These are phyloP conservation scores for Anseranas semipalmata DNA, from an alignment of 2,113 vertebrate species.

Conservation along the genomic window DNA sequence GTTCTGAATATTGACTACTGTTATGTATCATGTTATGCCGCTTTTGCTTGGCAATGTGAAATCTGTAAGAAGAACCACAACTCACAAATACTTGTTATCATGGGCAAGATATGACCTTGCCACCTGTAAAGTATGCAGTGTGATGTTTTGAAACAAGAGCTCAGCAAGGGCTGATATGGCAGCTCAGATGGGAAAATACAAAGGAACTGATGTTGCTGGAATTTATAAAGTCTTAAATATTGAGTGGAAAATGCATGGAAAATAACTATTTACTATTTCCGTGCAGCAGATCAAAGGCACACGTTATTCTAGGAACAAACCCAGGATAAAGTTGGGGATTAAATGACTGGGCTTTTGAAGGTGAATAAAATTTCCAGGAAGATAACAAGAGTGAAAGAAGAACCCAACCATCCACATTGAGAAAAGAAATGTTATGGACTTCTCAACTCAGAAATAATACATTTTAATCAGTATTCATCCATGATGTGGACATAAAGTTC, in stretches of 20 bases:
- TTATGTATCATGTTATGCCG: neutral
- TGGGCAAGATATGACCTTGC: neutral
- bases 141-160: neutral
- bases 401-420: neutral
- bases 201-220: neutral
- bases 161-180: neutral
- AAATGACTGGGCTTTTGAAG: neutral
- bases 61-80: neutral
- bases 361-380: neutral
- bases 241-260: neutral
- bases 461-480: neutral
- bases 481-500: neutral
- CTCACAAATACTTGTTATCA: fast-evolving
- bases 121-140: neutral
- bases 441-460: neutral
- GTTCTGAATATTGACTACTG: neutral
- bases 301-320: neutral
- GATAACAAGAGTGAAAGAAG: neutral
- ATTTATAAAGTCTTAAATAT: neutral
- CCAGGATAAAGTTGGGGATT: neutral
- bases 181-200: neutral
- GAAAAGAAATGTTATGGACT: neutral
- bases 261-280: neutral
- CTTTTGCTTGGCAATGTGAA: neutral
- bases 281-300: neutral